Conservation (phyloP, 2,113 vertebrate genomes). For the Platysternon megacephalum region DNA sequence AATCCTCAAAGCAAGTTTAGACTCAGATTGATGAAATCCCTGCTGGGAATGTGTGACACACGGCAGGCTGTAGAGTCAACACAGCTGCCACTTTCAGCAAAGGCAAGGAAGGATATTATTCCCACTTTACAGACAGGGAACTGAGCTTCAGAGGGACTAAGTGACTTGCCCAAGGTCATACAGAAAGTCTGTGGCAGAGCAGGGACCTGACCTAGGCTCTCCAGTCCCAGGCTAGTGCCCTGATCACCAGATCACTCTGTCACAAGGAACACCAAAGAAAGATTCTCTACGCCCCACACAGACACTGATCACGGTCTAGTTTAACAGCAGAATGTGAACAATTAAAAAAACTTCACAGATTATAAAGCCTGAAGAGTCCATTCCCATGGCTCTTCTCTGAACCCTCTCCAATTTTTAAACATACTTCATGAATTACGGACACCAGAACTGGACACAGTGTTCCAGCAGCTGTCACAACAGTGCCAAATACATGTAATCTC, state of each 20-base stretch:
- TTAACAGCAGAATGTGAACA: background rate
- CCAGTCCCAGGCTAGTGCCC: background rate
- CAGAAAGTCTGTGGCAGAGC: background rate
- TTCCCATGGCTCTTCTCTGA: background rate
- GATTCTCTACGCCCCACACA: background rate
- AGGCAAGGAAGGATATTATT: background rate
- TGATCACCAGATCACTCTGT: background rate
- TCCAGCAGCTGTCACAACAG: background rate
- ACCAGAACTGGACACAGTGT: background rate
- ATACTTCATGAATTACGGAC: background rate
- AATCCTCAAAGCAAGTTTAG: accelerated
- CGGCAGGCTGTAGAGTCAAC: accelerated
- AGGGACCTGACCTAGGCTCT: no score
- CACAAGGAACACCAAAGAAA: background rate
- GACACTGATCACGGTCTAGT: background rate
- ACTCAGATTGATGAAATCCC: background rate
- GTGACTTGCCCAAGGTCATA: background rate
- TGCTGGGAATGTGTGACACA: background rate
- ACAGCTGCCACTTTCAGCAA: background rate
- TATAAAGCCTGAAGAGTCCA: background rate
- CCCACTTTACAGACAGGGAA: background rate
- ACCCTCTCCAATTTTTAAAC: background rate
- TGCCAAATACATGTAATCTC: background rate
- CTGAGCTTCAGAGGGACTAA: background rate
- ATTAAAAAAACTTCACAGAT: background rate